phyloP scores from a whole-genome alignment of 2,797 vertebrate genomes.

The Thamnophis elegans region DNA sequence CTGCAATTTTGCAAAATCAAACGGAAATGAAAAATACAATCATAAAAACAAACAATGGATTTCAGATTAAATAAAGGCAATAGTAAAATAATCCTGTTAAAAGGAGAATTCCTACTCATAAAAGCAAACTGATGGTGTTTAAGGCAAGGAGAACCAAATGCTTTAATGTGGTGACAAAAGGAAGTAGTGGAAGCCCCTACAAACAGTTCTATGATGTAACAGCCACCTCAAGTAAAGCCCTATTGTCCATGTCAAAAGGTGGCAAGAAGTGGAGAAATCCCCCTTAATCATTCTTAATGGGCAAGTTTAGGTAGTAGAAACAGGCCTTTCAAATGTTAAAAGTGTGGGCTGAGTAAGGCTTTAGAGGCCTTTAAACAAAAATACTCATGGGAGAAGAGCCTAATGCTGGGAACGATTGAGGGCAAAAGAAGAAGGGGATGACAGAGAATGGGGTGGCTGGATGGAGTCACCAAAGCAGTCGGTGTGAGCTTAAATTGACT shows the following conservation, averaged over 20 bases:
- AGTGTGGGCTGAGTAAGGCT: too few species aligned
- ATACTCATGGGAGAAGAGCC: too few species aligned
- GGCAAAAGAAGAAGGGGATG: too few species aligned
- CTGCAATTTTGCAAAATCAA: not conserved
- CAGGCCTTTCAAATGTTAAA: not conserved
- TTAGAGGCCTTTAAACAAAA: not conserved
- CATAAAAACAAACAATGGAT: not conserved
- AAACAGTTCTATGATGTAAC: not conserved
- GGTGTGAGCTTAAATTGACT: too few species aligned
- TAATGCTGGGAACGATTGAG: too few species aligned
- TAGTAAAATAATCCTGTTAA: not conserved
- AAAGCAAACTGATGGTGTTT: not conserved
- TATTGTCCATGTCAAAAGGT: not conserved
- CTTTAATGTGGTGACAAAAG: not conserved
- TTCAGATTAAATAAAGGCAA: not conserved
- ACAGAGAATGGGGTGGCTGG: too few species aligned
- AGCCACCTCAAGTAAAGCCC: not conserved
- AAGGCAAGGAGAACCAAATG: not conserved
- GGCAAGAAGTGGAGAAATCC: not conserved
- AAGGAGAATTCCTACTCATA: not conserved
- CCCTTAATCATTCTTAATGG: not conserved
- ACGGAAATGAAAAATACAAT: not conserved
- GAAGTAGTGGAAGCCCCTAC: not conserved
- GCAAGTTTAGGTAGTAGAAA: not conserved
- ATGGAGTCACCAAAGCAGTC: too few species aligned